These are phyloP conservation scores for Sinocyclocheilus rhinocerous DNA, from an alignment of 2,113 vertebrate species.

Conservation along the genomic window DNA sequence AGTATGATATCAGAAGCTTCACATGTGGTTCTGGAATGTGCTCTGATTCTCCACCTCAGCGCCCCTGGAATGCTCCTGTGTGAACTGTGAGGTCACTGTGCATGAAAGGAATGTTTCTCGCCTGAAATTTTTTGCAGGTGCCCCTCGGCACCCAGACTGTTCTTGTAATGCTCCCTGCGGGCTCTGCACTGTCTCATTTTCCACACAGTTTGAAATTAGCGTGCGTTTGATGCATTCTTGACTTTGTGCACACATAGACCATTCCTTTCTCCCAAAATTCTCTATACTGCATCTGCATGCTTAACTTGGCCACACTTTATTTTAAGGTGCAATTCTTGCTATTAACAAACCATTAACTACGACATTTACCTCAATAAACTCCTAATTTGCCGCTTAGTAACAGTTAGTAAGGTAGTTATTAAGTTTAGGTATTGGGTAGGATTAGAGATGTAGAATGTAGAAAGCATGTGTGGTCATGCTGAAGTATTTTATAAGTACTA, in stretches of 20 bases:
- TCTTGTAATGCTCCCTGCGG: constrained; percentile 56
- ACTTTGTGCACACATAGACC: neutral
- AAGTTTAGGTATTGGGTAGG: too few relatives aligned
- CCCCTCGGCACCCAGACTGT: constrained; percentile 52
- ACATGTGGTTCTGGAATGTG: constrained; percentile 61
- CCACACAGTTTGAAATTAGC: constrained; percentile 47
- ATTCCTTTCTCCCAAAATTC: neutral
- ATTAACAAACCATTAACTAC: too few relatives aligned
- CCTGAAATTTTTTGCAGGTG: constrained; percentile 66
- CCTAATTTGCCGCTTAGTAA: too few relatives aligned
- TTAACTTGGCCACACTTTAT: too few relatives aligned
- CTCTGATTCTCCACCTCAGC: constrained; percentile 49
- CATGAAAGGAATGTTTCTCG: constrained; percentile 61
- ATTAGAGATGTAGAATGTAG: too few relatives aligned
- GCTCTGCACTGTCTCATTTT: constrained; percentile 21
- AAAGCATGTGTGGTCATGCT: too few relatives aligned
- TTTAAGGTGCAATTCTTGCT: too few relatives aligned
- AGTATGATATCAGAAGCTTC: constrained; percentile 43
- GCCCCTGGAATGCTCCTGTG: constrained; percentile 66
- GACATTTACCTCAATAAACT: too few relatives aligned
- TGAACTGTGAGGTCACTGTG: constrained; percentile 57
- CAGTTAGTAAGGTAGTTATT: too few relatives aligned
- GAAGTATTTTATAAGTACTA: too few relatives aligned
- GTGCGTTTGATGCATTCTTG: neutral
- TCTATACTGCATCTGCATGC: too few relatives aligned